Base-by-base conservation (phyloP, 2,888 invertebrate genomes). In the Acleris emargana region DNA sequence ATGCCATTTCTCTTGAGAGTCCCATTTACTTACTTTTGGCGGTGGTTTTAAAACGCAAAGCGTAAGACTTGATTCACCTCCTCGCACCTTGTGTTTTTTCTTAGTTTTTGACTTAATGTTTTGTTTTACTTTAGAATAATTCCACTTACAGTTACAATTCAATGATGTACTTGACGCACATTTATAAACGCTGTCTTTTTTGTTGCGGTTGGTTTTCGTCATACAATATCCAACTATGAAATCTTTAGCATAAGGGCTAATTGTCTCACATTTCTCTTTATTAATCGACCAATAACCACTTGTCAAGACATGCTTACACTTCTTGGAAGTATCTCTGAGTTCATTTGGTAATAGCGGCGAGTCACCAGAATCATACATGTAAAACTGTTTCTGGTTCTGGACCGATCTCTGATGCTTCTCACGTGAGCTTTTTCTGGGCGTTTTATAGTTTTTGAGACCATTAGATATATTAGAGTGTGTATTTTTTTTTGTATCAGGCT, bases 201-300 rank as follows among this genome's bases (percentile, higher is more conserved):
- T 4, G 0, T 13, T 38, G 9, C 3, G 1, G 38, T 4, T 0
- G 11, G 4, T 11, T 38, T 38, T 38, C 5, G 32, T 38, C 38
- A 13, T 4, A 9, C 38, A 45, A 45, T 54, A 22, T 5, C 54
- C 54, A 16, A 42, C 54, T 13, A 20, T 16, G 42, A 42, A 54
- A 54, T 54, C 42, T 54, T 38, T 42, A 54, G 54, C 16, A 20
- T 22, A 54, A 7, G 54, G 54, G 20, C 16, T 42, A 1, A n/a
- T 20, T 54, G 3, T 1, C 3, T 54, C 22, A 42, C 7, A 4
- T 17, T 54, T 42, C 20, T 42, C n/a, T 22, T 38, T 54, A 22
- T 22, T 7, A 42, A 20, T 42, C 42, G 20, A 7, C 0, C 42
- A 16, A 16, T 42, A 20, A 22, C 42, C 20, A n/a, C 17, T 5